These are phyloP conservation scores for Camelus bactrianus DNA, from an alignment of 2,113 vertebrate genomes.

Conservation along the genomic window DNA sequence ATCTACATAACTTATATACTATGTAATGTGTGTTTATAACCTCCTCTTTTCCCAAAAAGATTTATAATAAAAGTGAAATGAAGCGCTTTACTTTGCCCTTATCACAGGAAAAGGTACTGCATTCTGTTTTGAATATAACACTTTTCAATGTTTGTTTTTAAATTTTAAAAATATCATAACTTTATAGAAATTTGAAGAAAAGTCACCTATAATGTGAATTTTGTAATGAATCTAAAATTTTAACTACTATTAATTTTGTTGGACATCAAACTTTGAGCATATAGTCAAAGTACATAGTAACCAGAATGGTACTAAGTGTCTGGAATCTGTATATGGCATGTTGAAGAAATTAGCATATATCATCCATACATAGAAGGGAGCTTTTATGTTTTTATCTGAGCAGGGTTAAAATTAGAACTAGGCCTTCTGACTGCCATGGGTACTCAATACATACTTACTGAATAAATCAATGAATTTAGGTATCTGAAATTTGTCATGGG, in stretches of 20 bases:
- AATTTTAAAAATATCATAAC: background rate
- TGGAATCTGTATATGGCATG: background rate
- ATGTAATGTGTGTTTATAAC: background rate
- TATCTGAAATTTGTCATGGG: background rate
- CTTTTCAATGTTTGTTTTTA: background rate
- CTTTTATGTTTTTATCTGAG: background rate
- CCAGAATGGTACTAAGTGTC: background rate
- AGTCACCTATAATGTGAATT: background rate
- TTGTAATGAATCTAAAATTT: background rate
- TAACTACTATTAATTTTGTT: slow-evolving; percentile 4
- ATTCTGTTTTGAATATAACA: background rate
- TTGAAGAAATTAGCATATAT: background rate
- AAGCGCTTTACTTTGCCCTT: slow-evolving; percentile 1
- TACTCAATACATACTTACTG: background rate
- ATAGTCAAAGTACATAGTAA: background rate
- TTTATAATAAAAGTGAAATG: slow-evolving; percentile 13
- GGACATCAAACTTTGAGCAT: background rate
- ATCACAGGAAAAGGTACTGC: background rate
- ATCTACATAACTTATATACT: background rate
- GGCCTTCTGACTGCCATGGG: background rate
- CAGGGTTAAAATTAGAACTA: slow-evolving; percentile 14
- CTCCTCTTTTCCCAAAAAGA: background rate
- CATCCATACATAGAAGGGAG: background rate
- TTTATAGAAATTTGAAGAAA: background rate
- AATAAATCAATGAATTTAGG: background rate